Percentiles rank a stretch among this genome's conserved stretches.
Evolutionary conservation across 1,140 invertebrate genomes (phyloP).

Genomic region (Lasioglossum baleicum): DNA sequence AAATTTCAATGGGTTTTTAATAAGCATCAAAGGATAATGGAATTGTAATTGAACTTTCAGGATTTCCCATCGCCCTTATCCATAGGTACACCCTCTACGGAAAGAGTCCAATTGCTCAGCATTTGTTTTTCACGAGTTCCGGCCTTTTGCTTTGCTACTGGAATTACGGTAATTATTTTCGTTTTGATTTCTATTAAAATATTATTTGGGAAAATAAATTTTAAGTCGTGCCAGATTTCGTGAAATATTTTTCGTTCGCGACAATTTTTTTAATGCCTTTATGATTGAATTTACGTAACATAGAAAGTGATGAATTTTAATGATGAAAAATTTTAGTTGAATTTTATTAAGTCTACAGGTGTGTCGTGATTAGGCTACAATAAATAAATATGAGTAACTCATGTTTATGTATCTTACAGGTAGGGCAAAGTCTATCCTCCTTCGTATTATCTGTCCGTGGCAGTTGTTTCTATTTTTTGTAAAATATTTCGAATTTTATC

Average conservation of each 20-base stretch:
- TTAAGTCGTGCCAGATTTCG: not conserved
- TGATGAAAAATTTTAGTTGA: not conserved
- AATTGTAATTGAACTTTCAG: constrained; percentile 77
- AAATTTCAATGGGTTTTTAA: not conserved
- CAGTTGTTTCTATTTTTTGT: no score
- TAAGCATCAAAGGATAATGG: not conserved
- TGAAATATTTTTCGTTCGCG: not conserved
- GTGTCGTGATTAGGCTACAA: no score
- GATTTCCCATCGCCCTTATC: constrained; percentile 88
- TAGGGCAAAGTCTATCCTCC: no score
- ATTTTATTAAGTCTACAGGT: not conserved
- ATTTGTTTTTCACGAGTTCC: constrained; percentile 86
- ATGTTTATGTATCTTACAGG: no score
- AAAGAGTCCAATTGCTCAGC: constrained; percentile 82
- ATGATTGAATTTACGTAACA: not conserved
- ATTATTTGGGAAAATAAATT: not conserved
- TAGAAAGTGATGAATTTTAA: no score
- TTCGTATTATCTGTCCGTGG: no score
- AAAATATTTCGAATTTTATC: no score
- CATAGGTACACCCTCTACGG: constrained; percentile 83
- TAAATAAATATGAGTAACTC: no score
- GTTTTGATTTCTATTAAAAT: constrained; percentile 1
- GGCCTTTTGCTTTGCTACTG: constrained; percentile 88
- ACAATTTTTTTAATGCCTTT: not conserved
- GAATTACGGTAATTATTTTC: constrained; percentile 86